A percentile compares a stretch with the other conserved stretches of the same genome.
These are phyloP conservation scores for Zenarchopterus dispar DNA, from an alignment of 2,797 vertebrate genomes.

Conservation along the genomic window DNA sequence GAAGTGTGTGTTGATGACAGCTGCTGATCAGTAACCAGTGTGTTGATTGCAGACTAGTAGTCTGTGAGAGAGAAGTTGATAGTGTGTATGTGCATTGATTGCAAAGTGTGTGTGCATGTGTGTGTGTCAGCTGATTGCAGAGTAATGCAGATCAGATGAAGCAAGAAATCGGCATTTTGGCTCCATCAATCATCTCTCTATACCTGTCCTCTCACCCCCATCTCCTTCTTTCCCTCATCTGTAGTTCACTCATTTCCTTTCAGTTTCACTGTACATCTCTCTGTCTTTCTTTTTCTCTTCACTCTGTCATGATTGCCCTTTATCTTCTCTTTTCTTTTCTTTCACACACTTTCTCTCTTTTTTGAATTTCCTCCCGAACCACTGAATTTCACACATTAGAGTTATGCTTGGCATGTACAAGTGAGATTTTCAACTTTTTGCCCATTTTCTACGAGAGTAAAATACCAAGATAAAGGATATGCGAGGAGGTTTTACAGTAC, in stretches of 20 bases:
- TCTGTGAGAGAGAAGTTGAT: slow-evolving; percentile 47
- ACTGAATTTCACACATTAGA: slow-evolving; percentile 44
- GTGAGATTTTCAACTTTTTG: slow-evolving; percentile 57
- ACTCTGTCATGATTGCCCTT: slow-evolving; percentile 40
- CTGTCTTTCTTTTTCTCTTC: slow-evolving; percentile 30
- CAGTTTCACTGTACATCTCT: slow-evolving; percentile 18
- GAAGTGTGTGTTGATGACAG: slow-evolving; percentile 51
- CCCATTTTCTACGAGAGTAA: slow-evolving; percentile 30
- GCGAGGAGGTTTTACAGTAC: slow-evolving; percentile 15
- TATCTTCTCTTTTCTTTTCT: slow-evolving; percentile 64
- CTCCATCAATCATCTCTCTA: slow-evolving; percentile 75
- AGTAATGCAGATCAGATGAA: slow-evolving; percentile 81
- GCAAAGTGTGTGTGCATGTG: slow-evolving; percentile 45
- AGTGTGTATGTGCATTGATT: slow-evolving; percentile 57
- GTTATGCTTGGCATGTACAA: slow-evolving; percentile 42
- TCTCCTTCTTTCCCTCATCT: slow-evolving; percentile 39
- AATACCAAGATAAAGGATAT: slow-evolving; percentile 19
- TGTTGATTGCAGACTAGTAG: slow-evolving; percentile 69
- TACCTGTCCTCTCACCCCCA: slow-evolving; percentile 38
- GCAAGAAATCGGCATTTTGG: slow-evolving; percentile 79
- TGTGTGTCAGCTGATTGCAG: slow-evolving; percentile 71
- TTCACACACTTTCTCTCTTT: slow-evolving; percentile 39
- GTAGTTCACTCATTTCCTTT: slow-evolving; percentile 43
- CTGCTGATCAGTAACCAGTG: slow-evolving; percentile 63
- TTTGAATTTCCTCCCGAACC: slow-evolving; percentile 55